phyloP scores from a whole-genome alignment of 1,140 invertebrate species.

The Drosophila guanche region DNA sequence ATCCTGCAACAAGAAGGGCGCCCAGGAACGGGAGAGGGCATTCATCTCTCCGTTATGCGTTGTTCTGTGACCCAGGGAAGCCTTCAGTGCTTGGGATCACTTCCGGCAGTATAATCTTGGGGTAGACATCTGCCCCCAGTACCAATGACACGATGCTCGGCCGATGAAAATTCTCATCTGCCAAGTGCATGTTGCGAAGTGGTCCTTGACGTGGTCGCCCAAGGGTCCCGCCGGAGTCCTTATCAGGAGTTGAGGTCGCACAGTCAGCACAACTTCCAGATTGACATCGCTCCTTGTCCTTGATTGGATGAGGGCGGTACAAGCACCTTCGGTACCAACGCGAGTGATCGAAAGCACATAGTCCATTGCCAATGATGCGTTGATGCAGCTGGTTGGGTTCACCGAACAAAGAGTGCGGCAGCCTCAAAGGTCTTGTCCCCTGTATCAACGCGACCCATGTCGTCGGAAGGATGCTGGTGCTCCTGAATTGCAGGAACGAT shows the following conservation, averaged over 20 bases:
- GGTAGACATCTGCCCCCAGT: neutral
- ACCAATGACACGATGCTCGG: neutral
- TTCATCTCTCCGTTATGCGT: no score
- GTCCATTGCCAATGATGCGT: neutral
- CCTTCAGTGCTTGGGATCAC: neutral
- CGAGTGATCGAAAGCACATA: neutral
- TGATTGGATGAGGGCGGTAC: neutral
- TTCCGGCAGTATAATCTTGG: neutral
- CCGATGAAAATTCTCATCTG: neutral
- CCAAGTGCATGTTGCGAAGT: neutral
- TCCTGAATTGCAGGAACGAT: neutral
- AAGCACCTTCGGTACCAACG: neutral
- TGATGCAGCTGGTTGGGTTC: neutral
- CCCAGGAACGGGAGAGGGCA: no score
- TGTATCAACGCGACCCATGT: no score
- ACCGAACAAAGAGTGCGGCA: no score
- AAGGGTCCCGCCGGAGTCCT: neutral
- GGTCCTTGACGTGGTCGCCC: neutral
- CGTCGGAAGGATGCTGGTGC: neutral
- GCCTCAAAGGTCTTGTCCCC: no score
- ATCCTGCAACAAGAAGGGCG: no score
- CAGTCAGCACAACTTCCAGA: neutral
- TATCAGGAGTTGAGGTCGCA: neutral
- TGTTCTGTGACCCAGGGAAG: constrained; percentile 17
- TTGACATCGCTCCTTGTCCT: no score